Percentiles rank a stretch among this genome's conserved stretches.
Evolutionary conservation across 2,797 vertebrate genomes (phyloP).

Genomic region (Lagodon rhomboides): DNA sequence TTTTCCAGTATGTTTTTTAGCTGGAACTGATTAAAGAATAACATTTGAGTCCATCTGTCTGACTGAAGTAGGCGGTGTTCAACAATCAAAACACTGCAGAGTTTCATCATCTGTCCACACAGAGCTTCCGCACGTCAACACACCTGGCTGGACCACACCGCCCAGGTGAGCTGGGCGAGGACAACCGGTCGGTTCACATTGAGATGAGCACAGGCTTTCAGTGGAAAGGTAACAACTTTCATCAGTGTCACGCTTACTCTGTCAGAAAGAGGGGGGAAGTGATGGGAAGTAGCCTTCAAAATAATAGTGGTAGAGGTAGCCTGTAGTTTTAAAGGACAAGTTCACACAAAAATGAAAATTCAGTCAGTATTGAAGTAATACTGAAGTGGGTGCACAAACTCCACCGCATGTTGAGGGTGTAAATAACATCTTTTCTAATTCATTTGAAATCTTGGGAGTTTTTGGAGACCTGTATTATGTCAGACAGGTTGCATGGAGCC

Average conservation of each 20-base stretch:
- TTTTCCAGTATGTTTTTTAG: no score
- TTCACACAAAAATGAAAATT: no score
- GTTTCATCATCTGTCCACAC: slow-evolving; percentile 10
- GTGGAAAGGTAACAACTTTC: background rate
- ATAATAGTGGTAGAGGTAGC: slow-evolving; percentile 2
- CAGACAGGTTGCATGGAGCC: no score
- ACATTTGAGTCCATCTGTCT: background rate
- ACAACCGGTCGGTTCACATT: slow-evolving; percentile 72
- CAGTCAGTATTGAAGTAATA: no score
- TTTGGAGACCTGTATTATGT: no score
- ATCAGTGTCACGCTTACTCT: accelerated
- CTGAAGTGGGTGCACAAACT: no score
- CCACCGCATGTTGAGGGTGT: no score
- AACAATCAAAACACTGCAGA: background rate
- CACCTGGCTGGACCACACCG: slow-evolving; percentile 15
- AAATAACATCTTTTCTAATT: no score
- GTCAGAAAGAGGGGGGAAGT: background rate
- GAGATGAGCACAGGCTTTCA: accelerated
- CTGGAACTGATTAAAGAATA: background rate
- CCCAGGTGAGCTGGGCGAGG: slow-evolving; percentile 26
- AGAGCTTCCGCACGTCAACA: background rate
- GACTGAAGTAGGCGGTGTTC: background rate
- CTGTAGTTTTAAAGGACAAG: no score
- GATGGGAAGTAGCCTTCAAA: background rate
- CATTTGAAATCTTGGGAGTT: no score